These are phyloP conservation scores for Amphibalanus amphitrite DNA, from an alignment of 1,140 invertebrate species.

Conservation along the genomic window DNA sequence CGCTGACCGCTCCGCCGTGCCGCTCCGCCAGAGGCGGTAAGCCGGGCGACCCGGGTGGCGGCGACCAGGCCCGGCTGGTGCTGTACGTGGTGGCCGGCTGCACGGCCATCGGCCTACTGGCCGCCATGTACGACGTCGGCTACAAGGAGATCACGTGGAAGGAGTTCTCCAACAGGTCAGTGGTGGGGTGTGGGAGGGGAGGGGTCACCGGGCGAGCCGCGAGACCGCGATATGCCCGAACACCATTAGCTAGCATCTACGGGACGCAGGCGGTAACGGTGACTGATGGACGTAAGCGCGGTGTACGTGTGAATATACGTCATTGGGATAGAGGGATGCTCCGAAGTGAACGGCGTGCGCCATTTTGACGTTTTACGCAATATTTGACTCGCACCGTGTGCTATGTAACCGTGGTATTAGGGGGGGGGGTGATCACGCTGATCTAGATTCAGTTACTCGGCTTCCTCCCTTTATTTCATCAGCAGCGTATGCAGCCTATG, in stretches of 20 bases:
- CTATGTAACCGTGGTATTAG: too few species aligned
- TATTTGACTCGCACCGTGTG: too few species aligned
- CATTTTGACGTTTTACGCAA: too few species aligned
- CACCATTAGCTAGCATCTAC: neutral
- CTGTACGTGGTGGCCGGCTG: slow-evolving; percentile 14
- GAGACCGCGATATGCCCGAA: neutral
- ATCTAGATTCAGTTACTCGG: too few species aligned
- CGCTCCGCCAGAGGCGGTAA: slow-evolving; percentile 3
- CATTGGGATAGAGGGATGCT: too few species aligned
- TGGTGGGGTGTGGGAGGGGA: slow-evolving; percentile 2
- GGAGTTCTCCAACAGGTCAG: slow-evolving; percentile 77
- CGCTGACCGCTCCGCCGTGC: neutral
- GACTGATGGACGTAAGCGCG: too few species aligned
- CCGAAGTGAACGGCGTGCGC: too few species aligned
- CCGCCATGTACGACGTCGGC: slow-evolving; percentile 16
- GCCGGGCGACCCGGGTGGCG: slow-evolving; percentile 10
- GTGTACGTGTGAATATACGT: too few species aligned
- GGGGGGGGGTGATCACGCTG: too few species aligned
- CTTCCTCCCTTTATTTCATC: too few species aligned
- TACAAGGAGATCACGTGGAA: slow-evolving; percentile 91
- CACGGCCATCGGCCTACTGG: slow-evolving; percentile 11
- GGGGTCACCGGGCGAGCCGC: neutral
- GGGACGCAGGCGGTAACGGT: too few species aligned
- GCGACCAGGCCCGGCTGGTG: slow-evolving; percentile 11
- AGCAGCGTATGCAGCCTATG: too few species aligned